Conservation (phyloP, 1,140 invertebrate genomes). For the Magallana ariakensis region DNA sequence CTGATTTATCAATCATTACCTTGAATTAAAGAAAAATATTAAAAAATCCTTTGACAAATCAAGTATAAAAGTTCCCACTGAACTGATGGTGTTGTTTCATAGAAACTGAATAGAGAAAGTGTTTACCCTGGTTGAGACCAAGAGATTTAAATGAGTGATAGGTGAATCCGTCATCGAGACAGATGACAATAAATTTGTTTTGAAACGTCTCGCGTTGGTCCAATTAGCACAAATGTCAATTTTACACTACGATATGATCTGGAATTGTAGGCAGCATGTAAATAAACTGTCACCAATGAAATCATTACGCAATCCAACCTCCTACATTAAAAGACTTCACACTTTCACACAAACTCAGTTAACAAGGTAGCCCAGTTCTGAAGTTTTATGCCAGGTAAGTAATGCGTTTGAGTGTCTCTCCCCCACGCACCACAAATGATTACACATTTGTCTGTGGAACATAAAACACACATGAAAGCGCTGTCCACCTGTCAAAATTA, state of each 20-base stretch:
- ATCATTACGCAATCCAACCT: constrained; percentile 27
- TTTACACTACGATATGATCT: constrained; percentile 14
- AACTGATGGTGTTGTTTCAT: not conserved
- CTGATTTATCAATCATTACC: not conserved
- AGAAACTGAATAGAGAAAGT: not conserved
- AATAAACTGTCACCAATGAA: not conserved
- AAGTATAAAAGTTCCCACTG: not conserved
- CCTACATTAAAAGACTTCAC: not conserved
- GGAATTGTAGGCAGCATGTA: not conserved
- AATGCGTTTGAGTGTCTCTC: not conserved
- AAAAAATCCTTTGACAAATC: not conserved
- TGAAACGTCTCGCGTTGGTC: constrained; percentile 3
- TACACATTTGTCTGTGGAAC: not conserved
- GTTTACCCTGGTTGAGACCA: not conserved
- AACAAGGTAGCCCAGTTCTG: not conserved
- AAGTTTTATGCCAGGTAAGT: not conserved
- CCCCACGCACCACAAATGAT: not conserved
- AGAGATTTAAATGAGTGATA: constrained; percentile 33
- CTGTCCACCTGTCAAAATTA: not conserved
- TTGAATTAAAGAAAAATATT: not conserved
- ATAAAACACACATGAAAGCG: constrained; percentile 25
- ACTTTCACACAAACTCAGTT: not conserved
- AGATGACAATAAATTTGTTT: constrained; percentile 21
- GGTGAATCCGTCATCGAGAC: constrained; percentile 25
- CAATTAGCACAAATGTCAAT: constrained; percentile 32